Conservation (phyloP, 2,797 vertebrate genomes). For the Poecilia velifera region DNA sequence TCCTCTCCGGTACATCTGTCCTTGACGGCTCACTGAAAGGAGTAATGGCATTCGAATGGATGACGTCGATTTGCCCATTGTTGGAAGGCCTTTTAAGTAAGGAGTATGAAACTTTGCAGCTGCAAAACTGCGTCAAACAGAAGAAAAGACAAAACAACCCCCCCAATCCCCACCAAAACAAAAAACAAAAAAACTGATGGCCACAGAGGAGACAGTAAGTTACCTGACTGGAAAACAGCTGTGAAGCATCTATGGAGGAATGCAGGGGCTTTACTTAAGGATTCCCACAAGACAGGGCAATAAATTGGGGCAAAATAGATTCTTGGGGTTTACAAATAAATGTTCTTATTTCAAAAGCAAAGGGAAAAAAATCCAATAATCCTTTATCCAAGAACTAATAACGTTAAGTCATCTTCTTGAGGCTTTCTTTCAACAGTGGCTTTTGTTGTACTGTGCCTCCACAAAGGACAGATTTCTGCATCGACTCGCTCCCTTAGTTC, state of each 20-base stretch:
- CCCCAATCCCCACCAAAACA: neutral
- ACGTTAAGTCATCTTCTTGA: constrained; percentile 7
- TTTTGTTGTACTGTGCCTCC: neutral
- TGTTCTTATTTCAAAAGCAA: constrained; percentile 12
- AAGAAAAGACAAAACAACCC: neutral
- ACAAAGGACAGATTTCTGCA: neutral
- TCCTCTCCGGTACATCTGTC: constrained; percentile 19
- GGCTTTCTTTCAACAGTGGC: neutral
- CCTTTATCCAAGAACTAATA: constrained; percentile 1
- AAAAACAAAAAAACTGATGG: neutral
- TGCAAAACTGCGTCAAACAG: constrained; percentile 3
- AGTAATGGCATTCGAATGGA: constrained; percentile 12
- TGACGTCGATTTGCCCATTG: constrained; percentile 23
- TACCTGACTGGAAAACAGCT: constrained; percentile 18
- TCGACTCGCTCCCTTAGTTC: neutral
- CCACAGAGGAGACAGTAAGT: neutral
- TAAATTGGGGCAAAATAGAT: constrained; percentile 19
- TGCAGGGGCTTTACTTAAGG: neutral
- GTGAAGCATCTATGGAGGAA: constrained; percentile 23
- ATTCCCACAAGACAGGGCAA: neutral
- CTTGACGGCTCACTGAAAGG: constrained; percentile 42
- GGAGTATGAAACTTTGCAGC: neutral
- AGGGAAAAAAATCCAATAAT: neutral
- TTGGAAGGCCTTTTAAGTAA: constrained; percentile 21
- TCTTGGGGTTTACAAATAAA: constrained; percentile 11